Base-by-base conservation (phyloP, 1,140 invertebrate species). In the Drosophila lowei region DNA sequence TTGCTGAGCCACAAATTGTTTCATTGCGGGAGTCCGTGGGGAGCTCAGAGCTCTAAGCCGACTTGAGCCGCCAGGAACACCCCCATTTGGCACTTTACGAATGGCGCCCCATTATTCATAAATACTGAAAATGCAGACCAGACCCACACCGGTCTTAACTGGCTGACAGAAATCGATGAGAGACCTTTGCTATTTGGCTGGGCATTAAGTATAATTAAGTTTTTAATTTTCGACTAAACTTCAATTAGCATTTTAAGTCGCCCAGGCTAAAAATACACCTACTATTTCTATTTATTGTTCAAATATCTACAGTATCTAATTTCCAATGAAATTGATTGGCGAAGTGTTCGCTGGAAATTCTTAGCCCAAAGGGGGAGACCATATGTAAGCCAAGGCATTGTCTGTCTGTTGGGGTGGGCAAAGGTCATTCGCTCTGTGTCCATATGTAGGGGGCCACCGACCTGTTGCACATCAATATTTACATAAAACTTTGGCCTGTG, bases 1-100 rank as follows among this genome's bases (percentile, higher is more conserved):
- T 72, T 75, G 18, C 9, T 83, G 84, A 83, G 79, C 84, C 79
- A 65, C 66, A 77, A 83, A 83, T 83, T 83, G 79, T 78, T 79
- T 74, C 49, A 80, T 83, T 72, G 57, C 8, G 30, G 30, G 8
- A 3, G 18, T 18, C 2, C 18, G 18, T 18, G 18, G 23, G 23
- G 8, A 65, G 53, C 56, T 68, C 67, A 18, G 18, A 18, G 30
- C 3, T 28, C 47, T 78, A 78, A 83, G 74, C 30, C 54, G 30
- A 41, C 43, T 28, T 83, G 72, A 81, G 74, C 62, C 54, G 16
- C 41, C 3, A 13, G 34, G 15, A 49, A 75, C 46, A n/a, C 57
- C 75, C 49, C 30, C 30, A 18, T 21, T 54, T 81, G 67, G 74
- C 74, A 84, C 61, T 74, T 83, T 52, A 83, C 71, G 57, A 84